Evolutionary conservation across 1,140 invertebrate species (phyloP), one percentile per base, ranked within the genome.

Genomic region (Drosophila equinoxialis): DNA sequence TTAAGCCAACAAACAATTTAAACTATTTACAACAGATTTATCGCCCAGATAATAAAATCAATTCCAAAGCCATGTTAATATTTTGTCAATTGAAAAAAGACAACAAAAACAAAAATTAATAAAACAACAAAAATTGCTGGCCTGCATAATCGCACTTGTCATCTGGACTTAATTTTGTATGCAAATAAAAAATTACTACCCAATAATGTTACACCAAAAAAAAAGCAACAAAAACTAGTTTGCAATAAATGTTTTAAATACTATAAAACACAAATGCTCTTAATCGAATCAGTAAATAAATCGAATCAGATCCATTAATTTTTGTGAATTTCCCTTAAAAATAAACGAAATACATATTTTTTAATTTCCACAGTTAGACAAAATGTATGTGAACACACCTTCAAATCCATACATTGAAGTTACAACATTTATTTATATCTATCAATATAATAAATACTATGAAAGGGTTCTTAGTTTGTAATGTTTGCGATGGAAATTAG

Each of bases 121-220:
- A 68, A 41, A 67, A 33, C 55, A 55, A 42, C 45, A 51, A 20
- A 69, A 59, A 42, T 55, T 42, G 51, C 54, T 60, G 37, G 42
- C 59, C 59, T 61, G 70, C 67, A 71, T 84, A 89, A 90, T 89
- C 85, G 71, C 77, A 73, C 62, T 81, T 89, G 84, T 89, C 85
- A 89, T 62, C 67, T 68, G 68, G 65, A 71, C 81, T 84, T 84
- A 73, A 89, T 89, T 74, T 81, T 13, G 30, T 48, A 74, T 65
- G 68, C 80, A 89, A 87, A 89, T 80, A 89, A 80, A 79, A 81
- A 68, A 79, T 76, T 57, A 87, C 73, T 76, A 86, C 71, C 17
- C 45, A 20, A 48, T 48, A 79, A 78, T 57, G 65, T 23, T 23
- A 57, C 51, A 14, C 42, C 45, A 57, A 59, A 42, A 65, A 45